Evolutionary conservation across 2,113 vertebrate genomes (phyloP), one percentile per base, ranked within the genome.

Genomic region (Ophiodon elongatus): DNA sequence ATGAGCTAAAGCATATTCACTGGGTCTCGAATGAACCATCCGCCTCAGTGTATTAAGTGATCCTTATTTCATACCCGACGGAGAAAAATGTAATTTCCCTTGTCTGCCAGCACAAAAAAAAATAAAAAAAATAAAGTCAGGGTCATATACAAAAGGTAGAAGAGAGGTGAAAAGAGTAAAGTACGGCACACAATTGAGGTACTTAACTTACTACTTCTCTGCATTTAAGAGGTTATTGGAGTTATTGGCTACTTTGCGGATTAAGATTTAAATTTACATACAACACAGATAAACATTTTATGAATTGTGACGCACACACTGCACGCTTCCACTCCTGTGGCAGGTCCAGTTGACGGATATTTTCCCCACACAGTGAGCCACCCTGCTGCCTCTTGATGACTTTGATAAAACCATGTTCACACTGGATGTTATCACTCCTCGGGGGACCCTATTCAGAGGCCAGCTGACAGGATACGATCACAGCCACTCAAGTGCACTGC

Each of bases 381-480:
- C 57, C 47, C 75, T 37, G 57, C 71, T 82, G 78, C 73, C 33
- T 52, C 56, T 45, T 43, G 74, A 86, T 74, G 79, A 85, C 68
- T 85, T 80, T 64, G 77, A 83, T 73, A 79, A 81, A 83, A 72
- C 25, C 37, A 69, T 23, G 80, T 64, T 77, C 73, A 57, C 59
- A 72, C 6, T 33, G 63, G 76, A 68, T 80, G 62, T 71, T 54
- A 65, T 68, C 39, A 2, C 68, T 73, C 83, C 19, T 75, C 70
- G 13, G 80, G 83, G 47, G 57, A 25, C 17, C 21, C 27, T 35
- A 50, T 78, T 80, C 70, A 86, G 67, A 84, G 67, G 71, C 54
- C 65, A 72, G 41, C 35, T 79, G 47, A 76, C 78, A 67, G 14
- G 33, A 50, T 63, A 43, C 29, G 60, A 76, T 76, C 76, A 76